These are phyloP conservation scores for Antrozous pallidus DNA, from an alignment of 2,797 vertebrate species.

Conservation along the genomic window DNA sequence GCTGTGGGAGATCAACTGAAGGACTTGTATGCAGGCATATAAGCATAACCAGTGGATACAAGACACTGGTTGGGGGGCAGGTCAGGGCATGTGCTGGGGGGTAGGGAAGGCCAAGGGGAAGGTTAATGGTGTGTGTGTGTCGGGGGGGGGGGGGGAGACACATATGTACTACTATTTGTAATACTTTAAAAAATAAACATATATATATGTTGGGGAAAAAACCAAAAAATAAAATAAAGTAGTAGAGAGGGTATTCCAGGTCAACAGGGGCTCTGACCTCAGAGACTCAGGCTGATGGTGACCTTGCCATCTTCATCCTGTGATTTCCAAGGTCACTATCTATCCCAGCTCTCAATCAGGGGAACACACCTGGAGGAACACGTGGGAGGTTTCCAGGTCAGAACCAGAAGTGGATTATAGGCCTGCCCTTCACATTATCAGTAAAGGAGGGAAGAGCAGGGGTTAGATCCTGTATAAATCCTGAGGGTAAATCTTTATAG, in stretches of 20 bases:
- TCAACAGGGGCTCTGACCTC: background rate
- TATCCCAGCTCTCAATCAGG: background rate
- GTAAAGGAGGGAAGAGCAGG: background rate
- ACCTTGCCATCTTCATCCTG: background rate
- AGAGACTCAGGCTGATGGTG: background rate
- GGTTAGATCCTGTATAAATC: background rate
- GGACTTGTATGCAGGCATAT: no score
- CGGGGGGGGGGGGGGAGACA: no score
- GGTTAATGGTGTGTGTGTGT: no score
- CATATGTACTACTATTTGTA: no score
- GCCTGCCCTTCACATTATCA: background rate
- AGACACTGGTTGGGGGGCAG: no score
- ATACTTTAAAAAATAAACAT: no score
- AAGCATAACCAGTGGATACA: no score
- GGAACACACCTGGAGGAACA: background rate
- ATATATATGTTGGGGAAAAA: no score
- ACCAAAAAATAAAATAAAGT: no score
- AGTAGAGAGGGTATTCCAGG: background rate
- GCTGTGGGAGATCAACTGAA: no score
- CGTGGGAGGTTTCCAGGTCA: background rate
- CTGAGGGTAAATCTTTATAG: background rate
- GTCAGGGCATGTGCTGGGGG: no score
- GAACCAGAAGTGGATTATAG: background rate
- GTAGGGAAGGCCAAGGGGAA: no score
- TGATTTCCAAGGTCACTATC: background rate